Conservation (phyloP, 2,888 invertebrate genomes). For the Drosophila lacicola region DNA sequence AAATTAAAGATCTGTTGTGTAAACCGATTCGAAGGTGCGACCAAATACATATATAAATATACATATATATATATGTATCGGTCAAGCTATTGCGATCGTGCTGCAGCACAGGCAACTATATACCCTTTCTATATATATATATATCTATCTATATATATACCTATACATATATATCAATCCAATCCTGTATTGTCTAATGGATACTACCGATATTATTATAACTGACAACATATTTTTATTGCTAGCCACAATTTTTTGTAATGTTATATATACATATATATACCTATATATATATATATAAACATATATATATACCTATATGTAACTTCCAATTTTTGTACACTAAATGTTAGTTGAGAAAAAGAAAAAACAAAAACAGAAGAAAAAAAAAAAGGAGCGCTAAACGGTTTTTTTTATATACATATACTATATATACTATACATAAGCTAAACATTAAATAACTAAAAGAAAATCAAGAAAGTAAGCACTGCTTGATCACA, state of each 20-base stretch:
- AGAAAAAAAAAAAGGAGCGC: slow-evolving; percentile 31
- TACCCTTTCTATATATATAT: slow-evolving; percentile 11
- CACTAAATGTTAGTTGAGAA: slow-evolving; percentile 74
- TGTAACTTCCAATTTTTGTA: slow-evolving; percentile 74
- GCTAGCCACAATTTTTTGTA: slow-evolving; percentile 76
- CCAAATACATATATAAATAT: not conserved
- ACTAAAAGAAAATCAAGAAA: slow-evolving; percentile 19
- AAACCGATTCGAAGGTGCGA: not conserved
- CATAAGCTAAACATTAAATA: slow-evolving; percentile 37
- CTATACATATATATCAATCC: slow-evolving; percentile 19
- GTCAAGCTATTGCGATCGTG: not conserved
- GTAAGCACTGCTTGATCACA: slow-evolving; percentile 35
- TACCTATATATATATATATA: slow-evolving; percentile 25
- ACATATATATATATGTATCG: slow-evolving; percentile 1
- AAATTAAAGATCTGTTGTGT: slow-evolving; percentile 2
- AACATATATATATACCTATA: slow-evolving; percentile 30
- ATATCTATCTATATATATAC: slow-evolving; percentile 1
- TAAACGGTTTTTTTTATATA: slow-evolving; percentile 61
- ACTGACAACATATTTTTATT: slow-evolving; percentile 68
- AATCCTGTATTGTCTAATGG: slow-evolving; percentile 41
- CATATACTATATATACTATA: slow-evolving; percentile 36
- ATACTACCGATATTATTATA: slow-evolving; percentile 64
- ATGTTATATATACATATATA: slow-evolving; percentile 56
- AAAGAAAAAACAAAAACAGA: not conserved
- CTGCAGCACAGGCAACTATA: slow-evolving; percentile 13